Percentiles rank a stretch among this genome's conserved stretches.
Evolutionary conservation across 2,797 vertebrate genomes (phyloP).

Genomic region (Hyperoplus immaculatus): DNA sequence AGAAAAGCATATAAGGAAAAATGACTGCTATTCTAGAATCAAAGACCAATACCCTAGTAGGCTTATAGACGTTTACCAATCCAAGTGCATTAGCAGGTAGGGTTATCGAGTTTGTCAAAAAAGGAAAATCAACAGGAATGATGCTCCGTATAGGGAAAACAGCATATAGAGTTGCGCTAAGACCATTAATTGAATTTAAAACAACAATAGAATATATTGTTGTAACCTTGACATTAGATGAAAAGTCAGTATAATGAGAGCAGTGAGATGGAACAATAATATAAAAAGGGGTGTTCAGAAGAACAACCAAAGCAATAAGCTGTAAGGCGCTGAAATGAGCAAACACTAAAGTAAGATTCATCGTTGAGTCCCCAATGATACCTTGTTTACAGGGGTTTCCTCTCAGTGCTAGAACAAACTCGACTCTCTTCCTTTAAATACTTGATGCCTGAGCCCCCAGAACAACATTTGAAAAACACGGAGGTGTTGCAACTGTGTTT

Average conservation of each 20-base stretch:
- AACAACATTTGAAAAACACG: neutral
- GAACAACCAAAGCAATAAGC: neutral
- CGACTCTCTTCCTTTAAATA: neutral
- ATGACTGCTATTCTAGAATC: neutral
- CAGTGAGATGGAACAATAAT: too few species aligned
- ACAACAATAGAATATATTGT: neutral
- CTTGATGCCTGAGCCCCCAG: neutral
- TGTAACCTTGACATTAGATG: neutral
- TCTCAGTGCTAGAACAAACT: neutral
- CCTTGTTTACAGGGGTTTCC: constrained; percentile 7
- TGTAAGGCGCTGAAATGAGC: neutral
- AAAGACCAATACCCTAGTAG: neutral
- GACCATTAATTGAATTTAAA: neutral
- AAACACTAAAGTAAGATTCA: neutral
- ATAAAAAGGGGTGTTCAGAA: neutral
- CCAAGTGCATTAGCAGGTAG: neutral
- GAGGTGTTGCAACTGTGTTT: constrained; percentile 12
- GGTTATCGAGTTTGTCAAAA: neutral
- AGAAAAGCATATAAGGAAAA: neutral
- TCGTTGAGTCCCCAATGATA: too few species aligned
- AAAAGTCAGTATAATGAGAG: neutral
- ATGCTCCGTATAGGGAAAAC: neutral
- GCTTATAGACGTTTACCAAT: neutral
- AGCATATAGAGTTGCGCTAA: too few species aligned
- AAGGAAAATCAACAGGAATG: neutral